Conservation (phyloP, 2,797 vertebrate genomes). For the Girardinus metallicus region DNA sequence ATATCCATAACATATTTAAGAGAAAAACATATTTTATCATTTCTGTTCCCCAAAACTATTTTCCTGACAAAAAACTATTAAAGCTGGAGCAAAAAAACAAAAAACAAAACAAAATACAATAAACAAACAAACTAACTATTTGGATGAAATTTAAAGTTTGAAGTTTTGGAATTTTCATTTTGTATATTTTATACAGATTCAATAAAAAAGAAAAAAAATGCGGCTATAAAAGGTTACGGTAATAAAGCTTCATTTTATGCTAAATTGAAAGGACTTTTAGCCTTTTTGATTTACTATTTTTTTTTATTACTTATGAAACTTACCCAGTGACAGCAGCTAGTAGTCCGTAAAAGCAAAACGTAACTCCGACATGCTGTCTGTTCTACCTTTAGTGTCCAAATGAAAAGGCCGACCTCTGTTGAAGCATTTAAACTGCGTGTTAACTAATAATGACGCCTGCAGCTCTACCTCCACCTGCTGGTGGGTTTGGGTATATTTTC, state of each 20-base stretch:
- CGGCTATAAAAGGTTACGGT: neutral
- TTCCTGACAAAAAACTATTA: neutral
- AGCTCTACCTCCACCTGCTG: too few relatives aligned
- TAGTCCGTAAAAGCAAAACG: neutral
- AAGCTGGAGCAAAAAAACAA: neutral
- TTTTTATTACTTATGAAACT: neutral
- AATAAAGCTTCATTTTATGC: neutral
- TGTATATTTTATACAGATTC: neutral
- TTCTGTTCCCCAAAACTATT: neutral
- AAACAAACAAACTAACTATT: too few relatives aligned
- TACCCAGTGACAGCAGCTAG: slow-evolving; percentile 23
- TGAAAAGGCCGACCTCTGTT: neutral
- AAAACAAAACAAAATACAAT: too few relatives aligned
- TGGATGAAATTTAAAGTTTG: too few relatives aligned
- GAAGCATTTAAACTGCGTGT: too few relatives aligned
- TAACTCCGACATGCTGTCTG: slow-evolving; percentile 2
- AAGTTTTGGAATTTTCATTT: neutral
- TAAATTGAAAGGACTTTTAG: too few relatives aligned
- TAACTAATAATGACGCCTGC: too few relatives aligned
- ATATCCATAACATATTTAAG: neutral
- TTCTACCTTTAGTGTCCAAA: slow-evolving; percentile 3
- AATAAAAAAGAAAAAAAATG: neutral
- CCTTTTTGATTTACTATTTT: too few relatives aligned
- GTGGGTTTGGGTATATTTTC: too few relatives aligned
- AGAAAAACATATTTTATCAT: too few relatives aligned